These are phyloP conservation scores for Geotrupes spiniger DNA, from an alignment of 2,888 invertebrate genomes.

Conservation along the genomic window DNA sequence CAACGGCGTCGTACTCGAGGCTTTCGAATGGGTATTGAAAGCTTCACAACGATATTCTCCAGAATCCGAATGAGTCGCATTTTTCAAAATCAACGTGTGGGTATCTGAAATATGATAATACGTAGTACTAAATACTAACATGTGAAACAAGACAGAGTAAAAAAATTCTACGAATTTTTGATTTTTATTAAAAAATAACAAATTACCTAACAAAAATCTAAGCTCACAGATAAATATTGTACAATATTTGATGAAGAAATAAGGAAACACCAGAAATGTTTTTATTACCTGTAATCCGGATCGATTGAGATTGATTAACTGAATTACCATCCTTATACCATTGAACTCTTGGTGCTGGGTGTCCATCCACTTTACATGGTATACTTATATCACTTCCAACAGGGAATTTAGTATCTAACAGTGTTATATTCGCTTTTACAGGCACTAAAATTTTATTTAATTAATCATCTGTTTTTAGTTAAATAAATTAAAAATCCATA, in stretches of 20 bases:
- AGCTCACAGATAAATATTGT: no score
- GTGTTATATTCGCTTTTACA: slow-evolving; percentile 62
- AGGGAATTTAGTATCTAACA: slow-evolving; percentile 57
- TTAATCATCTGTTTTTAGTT: no score
- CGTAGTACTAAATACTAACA: no score
- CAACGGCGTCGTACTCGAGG: slow-evolving; percentile 57
- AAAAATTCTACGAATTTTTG: no score
- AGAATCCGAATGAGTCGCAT: slow-evolving; percentile 65
- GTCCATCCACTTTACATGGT: slow-evolving; percentile 74
- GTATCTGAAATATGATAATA: slow-evolving; percentile 60
- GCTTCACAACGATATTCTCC: slow-evolving; percentile 85
- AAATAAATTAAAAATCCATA: neutral
- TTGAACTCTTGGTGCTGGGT: slow-evolving; percentile 69
- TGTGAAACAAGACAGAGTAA: no score
- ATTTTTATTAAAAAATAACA: neutral
- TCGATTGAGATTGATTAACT: slow-evolving; percentile 56
- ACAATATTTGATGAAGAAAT: no score
- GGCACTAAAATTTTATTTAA: slow-evolving; percentile 53
- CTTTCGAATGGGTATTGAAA: slow-evolving; percentile 67
- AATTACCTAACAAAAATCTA: no score
- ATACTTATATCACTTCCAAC: slow-evolving; percentile 68
- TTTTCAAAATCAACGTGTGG: slow-evolving; percentile 66
- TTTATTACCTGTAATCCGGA: slow-evolving; percentile 63
- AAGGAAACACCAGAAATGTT: no score
- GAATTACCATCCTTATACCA: slow-evolving; percentile 78